Evolutionary conservation across 2,113 vertebrate genomes (phyloP).

Genomic region (Galbula dea): DNA sequence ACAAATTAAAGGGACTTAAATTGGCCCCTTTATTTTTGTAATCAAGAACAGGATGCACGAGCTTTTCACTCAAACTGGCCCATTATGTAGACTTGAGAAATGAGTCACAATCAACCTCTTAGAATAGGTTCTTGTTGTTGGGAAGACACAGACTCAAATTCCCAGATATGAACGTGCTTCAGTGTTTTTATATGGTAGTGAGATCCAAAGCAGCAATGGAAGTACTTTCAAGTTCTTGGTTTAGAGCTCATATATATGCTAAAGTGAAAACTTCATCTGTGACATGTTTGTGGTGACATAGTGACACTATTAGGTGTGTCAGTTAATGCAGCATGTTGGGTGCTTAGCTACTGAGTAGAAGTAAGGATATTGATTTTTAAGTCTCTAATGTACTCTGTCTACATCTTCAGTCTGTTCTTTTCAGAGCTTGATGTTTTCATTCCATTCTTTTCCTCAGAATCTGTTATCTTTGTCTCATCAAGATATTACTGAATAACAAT

Average conservation of each 20-base stretch:
- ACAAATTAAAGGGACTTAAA: not conserved
- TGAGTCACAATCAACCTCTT: slow-evolving; percentile 6
- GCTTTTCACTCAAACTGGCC: not conserved
- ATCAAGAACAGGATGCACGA: slow-evolving; percentile 46
- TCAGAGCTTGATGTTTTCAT: not conserved
- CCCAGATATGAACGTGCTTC: not conserved
- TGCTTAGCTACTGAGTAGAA: not conserved
- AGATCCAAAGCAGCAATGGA: not conserved
- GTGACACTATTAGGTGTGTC: not conserved
- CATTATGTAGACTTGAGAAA: slow-evolving; percentile 15
- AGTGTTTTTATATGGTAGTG: not conserved
- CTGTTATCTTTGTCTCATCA: not conserved
- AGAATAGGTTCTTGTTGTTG: not conserved
- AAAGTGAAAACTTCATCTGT: not conserved
- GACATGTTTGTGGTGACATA: not conserved
- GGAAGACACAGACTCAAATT: slow-evolving; percentile 6
- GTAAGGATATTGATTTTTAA: not conserved
- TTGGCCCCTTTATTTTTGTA: not conserved
- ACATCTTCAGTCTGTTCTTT: not conserved
- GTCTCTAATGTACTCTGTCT: not conserved
- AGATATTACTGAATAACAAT: not conserved
- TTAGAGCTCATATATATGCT: not conserved
- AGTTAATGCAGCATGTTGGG: not conserved
- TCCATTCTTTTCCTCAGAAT: not conserved
- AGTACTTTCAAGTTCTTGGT: not conserved